Conservation (phyloP, 2,888 invertebrate genomes). For the Trissolcus brochymenae region DNA sequence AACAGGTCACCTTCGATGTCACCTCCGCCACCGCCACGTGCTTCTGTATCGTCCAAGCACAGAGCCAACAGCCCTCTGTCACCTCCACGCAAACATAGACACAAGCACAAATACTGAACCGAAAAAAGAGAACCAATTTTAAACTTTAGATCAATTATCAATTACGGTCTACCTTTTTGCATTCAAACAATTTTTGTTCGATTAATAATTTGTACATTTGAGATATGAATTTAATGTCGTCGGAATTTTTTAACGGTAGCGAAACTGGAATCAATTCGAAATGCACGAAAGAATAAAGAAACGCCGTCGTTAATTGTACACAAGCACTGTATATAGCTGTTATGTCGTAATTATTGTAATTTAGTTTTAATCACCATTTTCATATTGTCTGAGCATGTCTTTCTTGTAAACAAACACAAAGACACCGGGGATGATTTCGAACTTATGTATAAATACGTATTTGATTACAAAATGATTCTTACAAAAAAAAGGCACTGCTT, state of each 20-base stretch:
- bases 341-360: slow-evolving; percentile 41
- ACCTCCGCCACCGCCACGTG: slow-evolving; percentile 70
- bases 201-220: slow-evolving; percentile 1
- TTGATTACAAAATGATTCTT: slow-evolving; percentile 38
- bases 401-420: slow-evolving; percentile 7
- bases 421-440: not conserved
- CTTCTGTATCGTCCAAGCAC: slow-evolving; percentile 68
- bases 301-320: slow-evolving; percentile 31
- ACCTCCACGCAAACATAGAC: slow-evolving; percentile 78
- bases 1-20: slow-evolving; percentile 72
- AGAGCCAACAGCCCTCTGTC: slow-evolving; percentile 75
- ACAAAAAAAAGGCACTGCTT: too few species aligned
- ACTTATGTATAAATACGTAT: slow-evolving; percentile 38
- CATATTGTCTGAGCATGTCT: slow-evolving; percentile 28
- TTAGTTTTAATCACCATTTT: slow-evolving; percentile 29
- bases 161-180: not conserved
- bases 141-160: slow-evolving; percentile 3
- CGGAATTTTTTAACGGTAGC: not conserved
- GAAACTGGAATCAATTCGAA: slow-evolving; percentile 11
- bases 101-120: slow-evolving; percentile 78
- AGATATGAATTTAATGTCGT: not conserved
- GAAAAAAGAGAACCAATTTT: not conserved
- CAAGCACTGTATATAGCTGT: slow-evolving; percentile 52
- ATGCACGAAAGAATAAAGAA: not conserved
- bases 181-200: not conserved